These are phyloP conservation scores for Rhodophaea formosa DNA, from an alignment of 2,888 invertebrate species.

Conservation along the genomic window DNA sequence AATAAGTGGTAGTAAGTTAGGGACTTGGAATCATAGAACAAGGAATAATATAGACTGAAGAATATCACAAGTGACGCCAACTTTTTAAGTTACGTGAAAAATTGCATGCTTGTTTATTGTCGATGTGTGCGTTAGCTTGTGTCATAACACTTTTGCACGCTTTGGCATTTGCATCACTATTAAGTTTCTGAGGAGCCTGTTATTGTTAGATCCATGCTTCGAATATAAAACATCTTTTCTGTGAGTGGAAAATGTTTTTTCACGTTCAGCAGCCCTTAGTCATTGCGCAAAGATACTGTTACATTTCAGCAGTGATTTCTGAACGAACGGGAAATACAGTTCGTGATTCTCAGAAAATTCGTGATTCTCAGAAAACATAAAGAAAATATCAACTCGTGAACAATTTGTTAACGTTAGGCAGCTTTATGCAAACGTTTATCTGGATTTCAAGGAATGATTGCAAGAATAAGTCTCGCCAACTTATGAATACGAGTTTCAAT, in stretches of 20 bases:
- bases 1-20: too few species aligned
- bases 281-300: background rate
- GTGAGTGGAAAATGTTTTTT: constrained; percentile 1
- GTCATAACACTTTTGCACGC: too few species aligned
- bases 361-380: background rate
- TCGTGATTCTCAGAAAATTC: background rate
- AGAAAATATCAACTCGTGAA: background rate
- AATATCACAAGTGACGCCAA: too few species aligned
- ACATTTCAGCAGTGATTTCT: background rate
- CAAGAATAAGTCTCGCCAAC: background rate
- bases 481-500: too few species aligned
- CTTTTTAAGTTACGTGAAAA: too few species aligned
- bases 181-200: too few species aligned
- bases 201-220: background rate
- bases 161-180: too few species aligned
- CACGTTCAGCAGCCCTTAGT: background rate
- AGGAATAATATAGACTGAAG: too few species aligned
- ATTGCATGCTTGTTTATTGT: too few species aligned
- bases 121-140: too few species aligned
- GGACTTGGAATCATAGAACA: too few species aligned
- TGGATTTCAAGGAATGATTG: background rate
- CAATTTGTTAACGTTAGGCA: background rate
- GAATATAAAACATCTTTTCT: constrained; percentile 1
- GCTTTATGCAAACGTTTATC: constrained; percentile 1
- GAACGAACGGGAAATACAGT: background rate